Evolutionary conservation across 2,113 vertebrate genomes (phyloP).

Genomic region (Neotragus moschatus): DNA sequence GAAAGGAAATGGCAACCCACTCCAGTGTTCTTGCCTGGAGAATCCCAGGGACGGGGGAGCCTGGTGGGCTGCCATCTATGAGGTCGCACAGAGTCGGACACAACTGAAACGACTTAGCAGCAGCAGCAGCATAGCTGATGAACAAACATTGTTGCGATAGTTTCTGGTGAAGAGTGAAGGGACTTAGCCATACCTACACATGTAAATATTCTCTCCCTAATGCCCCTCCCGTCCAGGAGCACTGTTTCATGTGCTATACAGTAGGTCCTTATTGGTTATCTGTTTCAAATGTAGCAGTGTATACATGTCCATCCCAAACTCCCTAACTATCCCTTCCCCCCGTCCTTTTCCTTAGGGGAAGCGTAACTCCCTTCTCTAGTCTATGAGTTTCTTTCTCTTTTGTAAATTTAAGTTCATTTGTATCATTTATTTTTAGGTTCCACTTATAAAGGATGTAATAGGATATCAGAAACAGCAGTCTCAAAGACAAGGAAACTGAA

Average conservation of each 20-base stretch:
- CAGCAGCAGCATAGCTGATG: too few relatives aligned
- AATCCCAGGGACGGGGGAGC: too few relatives aligned
- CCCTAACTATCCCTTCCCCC: neutral
- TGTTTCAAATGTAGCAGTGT: neutral
- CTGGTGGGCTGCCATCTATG: too few relatives aligned
- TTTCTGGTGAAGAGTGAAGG: neutral
- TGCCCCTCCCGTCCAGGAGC: neutral
- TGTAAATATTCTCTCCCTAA: neutral
- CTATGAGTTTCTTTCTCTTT: neutral
- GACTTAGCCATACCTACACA: neutral
- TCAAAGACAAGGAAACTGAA: neutral
- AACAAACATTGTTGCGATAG: neutral
- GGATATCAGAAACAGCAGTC: neutral
- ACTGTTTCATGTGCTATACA: neutral
- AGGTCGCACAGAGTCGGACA: too few relatives aligned
- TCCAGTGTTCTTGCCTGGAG: too few relatives aligned
- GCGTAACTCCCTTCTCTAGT: neutral
- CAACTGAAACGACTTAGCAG: too few relatives aligned
- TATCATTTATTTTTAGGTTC: neutral
- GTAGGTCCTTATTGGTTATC: neutral
- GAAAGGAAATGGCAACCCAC: too few relatives aligned
- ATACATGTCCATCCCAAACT: neutral
- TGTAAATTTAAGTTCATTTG: neutral
- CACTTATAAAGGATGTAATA: neutral
- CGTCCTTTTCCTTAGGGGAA: neutral